phyloP scores from a whole-genome alignment of 2,113 vertebrate genomes.

The Pontoporia blainvillei region DNA sequence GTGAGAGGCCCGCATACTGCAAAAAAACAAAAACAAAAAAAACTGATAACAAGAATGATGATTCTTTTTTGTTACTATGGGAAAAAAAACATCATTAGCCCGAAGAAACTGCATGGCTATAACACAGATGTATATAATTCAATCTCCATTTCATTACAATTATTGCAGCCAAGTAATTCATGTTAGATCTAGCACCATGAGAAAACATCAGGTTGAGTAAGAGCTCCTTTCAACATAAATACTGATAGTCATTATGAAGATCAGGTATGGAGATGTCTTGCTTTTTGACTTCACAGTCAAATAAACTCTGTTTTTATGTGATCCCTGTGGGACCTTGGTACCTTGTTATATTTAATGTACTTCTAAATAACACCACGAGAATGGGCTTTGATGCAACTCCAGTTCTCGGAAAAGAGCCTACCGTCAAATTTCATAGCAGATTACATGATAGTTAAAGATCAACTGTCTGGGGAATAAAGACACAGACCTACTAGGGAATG shows the following conservation, averaged over 20 bases:
- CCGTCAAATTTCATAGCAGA: background rate
- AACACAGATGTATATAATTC: background rate
- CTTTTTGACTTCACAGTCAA: slow-evolving; percentile 5
- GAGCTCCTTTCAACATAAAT: background rate
- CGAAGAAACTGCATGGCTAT: background rate
- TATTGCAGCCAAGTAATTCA: background rate
- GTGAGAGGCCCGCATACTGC: too few species aligned
- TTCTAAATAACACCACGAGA: slow-evolving; percentile 13
- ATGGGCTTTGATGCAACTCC: background rate
- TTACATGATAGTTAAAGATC: background rate
- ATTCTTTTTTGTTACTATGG: background rate
- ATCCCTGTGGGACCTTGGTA: background rate
- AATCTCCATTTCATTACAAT: background rate
- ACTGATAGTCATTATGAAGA: background rate
- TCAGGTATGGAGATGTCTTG: background rate
- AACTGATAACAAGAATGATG: background rate
- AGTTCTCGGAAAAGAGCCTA: background rate
- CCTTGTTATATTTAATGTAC: background rate
- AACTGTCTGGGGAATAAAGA: background rate
- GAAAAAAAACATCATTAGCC: background rate
- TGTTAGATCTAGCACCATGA: background rate
- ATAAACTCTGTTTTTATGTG: background rate
- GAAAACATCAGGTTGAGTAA: background rate
- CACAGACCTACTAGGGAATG: too few species aligned
- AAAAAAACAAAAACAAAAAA: background rate